Base-by-base conservation (phyloP, 1,140 invertebrate species). In the Formica exsecta region DNA sequence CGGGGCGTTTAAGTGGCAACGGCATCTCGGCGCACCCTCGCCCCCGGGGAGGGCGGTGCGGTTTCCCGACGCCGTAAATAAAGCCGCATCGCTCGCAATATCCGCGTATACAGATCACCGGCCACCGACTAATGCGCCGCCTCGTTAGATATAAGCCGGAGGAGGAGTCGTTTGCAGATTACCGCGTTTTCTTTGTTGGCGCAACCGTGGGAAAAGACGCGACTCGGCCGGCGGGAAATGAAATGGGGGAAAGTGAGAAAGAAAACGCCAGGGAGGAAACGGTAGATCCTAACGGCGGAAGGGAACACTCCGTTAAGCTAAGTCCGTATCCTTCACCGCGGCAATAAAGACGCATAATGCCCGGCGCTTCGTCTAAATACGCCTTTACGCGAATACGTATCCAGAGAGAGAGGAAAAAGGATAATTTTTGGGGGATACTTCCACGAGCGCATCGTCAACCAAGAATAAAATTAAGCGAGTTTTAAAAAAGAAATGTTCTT, bases 81-180 rank as follows among this genome's bases (percentile, higher is more conserved):
- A 89, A 89, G 86, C 70, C 41, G 70, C 87, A 89, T 86, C 77
- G 61, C 88, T 88, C 87, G 85, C 85, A 89, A 89, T 89, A 89
- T 89, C 88, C 85, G 76, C 83, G 71, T 83, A 61, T 89, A 89
- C 88, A 71, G 75, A 86, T 89, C 88, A 66, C 65, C 48, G 76
- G 32, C 87, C 83, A 77, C 79, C 80, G 87, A 89, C 85, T 89
- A 89, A 89, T 84, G 88, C 77, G 84, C 57, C 64, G 84, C 65
- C 88, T 89, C 88, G 88, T 89, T 89, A 89, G 88, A 89, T 77
- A 81, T 65, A 77, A 89, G 88, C 84, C 70, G 74, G 48, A 51
- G 48, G 48, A 51, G 48, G 48, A 84, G 75, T 89, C 88, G 84
- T 89, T 89, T 86, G 88, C 84, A 71, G 87, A 89, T 89, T 89